Base-by-base conservation (phyloP, 2,113 vertebrate genomes). In the Rhinoderma darwinii region DNA sequence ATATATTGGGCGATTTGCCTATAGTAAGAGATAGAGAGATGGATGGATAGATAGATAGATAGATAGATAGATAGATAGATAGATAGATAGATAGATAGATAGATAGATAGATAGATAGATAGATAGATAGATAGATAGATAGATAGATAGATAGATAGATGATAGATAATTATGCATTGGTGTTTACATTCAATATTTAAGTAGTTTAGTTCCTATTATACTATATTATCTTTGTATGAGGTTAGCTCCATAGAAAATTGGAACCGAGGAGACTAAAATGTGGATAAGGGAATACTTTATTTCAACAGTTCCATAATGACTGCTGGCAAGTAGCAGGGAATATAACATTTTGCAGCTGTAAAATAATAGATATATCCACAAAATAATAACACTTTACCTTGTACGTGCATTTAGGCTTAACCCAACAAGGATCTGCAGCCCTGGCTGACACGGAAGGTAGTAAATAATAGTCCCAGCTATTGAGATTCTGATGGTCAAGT, bases 381-480 rank as follows among this genome's bases (percentile, higher is more conserved):
- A 72, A 47, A 82, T 82, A 61, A 82, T 82, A 68, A 82, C 86
- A 87, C 88, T 86, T 88, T 84, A 61, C 78, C 87, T 88, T 83
- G 89, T 90, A 76, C 78, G 84, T 89, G 83, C 91, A 89, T 89
- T 89, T 90, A 89, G 90, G 89, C 91, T 90, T 90, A 91, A 92
- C 89, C 86, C 90, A 87, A 80, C 88, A 86, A 90, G 90, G 89
- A 88, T 90, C 88, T 51, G 89, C 89, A 89, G 89, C 83, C 89
- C 88, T 88, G 89, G 89, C 88, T 90, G 84, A 70, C 61, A 80
- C 84, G 82, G 80, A 88, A 82, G 75, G 86, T 14, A 86, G 74
- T 70, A 63, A 80, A 88, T 63, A 84, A 85, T 73, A 78, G 83
- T 37, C 80, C 37, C 78, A 76, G 82, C 87, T 72, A 88, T 79